phyloP scores from a whole-genome alignment of 2,888 invertebrate genomes.

The Pantelozetes paolii region DNA sequence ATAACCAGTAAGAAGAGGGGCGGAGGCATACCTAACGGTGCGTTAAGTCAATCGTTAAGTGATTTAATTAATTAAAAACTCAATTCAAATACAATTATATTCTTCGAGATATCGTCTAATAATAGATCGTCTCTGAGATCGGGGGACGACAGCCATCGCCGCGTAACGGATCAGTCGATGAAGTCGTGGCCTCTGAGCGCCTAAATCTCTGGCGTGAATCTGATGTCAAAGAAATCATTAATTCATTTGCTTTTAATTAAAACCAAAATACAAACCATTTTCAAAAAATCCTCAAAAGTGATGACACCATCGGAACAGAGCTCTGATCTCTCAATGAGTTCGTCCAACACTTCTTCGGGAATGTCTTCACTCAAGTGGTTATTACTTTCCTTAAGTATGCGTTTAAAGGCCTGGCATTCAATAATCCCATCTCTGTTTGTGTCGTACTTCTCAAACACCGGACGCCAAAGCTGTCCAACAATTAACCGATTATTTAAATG shows the following conservation, averaged over 20 bases:
- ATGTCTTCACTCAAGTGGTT: constrained; percentile 48
- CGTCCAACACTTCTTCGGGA: constrained; percentile 50
- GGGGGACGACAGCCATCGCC: constrained; percentile 47
- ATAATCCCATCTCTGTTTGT: constrained; percentile 47
- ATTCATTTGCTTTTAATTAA: constrained; percentile 1
- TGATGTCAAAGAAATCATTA: constrained; percentile 36
- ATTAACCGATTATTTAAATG: neutral
- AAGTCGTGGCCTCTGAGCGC: constrained; percentile 46
- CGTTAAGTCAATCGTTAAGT: too few relatives aligned
- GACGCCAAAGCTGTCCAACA: constrained; percentile 44
- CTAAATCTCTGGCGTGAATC: constrained; percentile 46
- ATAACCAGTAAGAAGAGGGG: constrained; percentile 63
- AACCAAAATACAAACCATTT: constrained; percentile 57
- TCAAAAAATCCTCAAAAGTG: constrained; percentile 77
- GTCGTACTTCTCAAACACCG: constrained; percentile 48
- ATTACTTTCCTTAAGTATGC: constrained; percentile 44
- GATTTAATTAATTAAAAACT: too few relatives aligned
- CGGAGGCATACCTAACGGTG: constrained; percentile 61
- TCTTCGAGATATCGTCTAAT: constrained; percentile 69
- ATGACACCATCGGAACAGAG: constrained; percentile 68
- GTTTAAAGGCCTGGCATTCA: constrained; percentile 45
- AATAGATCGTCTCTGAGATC: constrained; percentile 46
- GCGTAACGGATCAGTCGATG: constrained; percentile 48
- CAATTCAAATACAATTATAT: constrained; percentile 65
- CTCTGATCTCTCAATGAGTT: constrained; percentile 51